Percentiles rank a stretch among this genome's conserved stretches.
phyloP scores from a whole-genome alignment of 2,797 vertebrate genomes.

The Bothrops alternatus region DNA sequence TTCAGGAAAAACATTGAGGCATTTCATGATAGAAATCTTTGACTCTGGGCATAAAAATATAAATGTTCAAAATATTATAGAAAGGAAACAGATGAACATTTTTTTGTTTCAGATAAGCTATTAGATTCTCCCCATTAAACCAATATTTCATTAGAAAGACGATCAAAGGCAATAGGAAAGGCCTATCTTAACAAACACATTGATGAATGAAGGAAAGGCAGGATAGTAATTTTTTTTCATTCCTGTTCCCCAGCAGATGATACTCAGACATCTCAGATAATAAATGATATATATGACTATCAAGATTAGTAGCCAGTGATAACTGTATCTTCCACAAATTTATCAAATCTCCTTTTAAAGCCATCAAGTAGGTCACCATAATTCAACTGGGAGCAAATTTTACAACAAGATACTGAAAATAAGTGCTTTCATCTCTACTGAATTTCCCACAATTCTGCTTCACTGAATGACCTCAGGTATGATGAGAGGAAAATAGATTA shows the following conservation, averaged over 20 bases:
- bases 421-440: neutral
- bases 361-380: neutral
- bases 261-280: neutral
- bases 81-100: neutral
- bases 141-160: neutral
- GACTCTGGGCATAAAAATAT: neutral
- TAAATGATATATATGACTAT: neutral
- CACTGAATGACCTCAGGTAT: neutral
- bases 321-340: neutral
- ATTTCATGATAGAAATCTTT: neutral
- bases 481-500: neutral
- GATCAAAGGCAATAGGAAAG: neutral
- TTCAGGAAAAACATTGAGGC: neutral
- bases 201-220: neutral
- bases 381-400: neutral
- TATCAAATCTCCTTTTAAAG: neutral
- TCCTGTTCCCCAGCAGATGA: neutral
- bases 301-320: neutral
- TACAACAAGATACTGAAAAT: neutral
- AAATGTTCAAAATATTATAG: neutral
- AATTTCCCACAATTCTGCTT: neutral
- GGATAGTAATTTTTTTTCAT: neutral
- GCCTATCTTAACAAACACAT: neutral
- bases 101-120: neutral
- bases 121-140: neutral